Evolutionary conservation across 1,140 invertebrate species (phyloP).

Genomic region (Microplitis mediator): DNA sequence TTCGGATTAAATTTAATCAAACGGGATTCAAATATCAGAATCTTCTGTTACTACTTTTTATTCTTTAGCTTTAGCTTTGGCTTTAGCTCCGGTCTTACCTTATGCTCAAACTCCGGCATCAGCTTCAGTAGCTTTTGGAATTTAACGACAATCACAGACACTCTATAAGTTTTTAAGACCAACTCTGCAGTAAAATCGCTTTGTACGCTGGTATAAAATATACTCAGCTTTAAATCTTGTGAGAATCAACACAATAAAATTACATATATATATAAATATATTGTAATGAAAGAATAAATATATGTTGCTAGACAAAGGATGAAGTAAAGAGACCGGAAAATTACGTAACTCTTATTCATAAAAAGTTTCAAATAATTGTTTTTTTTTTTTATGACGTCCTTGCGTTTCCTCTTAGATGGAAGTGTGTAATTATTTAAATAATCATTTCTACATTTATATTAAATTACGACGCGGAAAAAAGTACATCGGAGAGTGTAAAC

Average conservation of each 20-base stretch:
- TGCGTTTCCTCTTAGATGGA: neutral
- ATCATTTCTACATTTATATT: neutral
- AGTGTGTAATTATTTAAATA: constrained; percentile 15
- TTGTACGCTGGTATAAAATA: neutral
- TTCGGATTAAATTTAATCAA: constrained; percentile 19
- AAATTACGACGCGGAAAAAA: neutral
- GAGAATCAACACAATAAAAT: neutral
- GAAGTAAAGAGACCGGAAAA: constrained; percentile 15
- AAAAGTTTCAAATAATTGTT: neutral
- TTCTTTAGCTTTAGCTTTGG: no score
- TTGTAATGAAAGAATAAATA: no score
- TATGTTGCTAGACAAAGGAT: constrained; percentile 2
- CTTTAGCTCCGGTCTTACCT: no score
- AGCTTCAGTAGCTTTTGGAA: neutral
- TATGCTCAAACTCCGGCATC: neutral
- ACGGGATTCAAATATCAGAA: constrained; percentile 13
- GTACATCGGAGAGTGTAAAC: no score
- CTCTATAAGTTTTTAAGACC: neutral
- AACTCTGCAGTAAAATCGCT: constrained; percentile 3
- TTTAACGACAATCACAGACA: constrained; percentile 8
- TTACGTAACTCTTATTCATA: constrained; percentile 12
- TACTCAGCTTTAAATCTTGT: constrained; percentile 1
- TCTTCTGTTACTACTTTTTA: neutral
- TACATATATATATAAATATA: no score
- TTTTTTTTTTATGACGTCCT: neutral